A percentile compares a stretch with the other conserved stretches of the same genome.
phyloP scores from a whole-genome alignment of 2,888 invertebrate genomes.

The Metopia argyrocephala region DNA sequence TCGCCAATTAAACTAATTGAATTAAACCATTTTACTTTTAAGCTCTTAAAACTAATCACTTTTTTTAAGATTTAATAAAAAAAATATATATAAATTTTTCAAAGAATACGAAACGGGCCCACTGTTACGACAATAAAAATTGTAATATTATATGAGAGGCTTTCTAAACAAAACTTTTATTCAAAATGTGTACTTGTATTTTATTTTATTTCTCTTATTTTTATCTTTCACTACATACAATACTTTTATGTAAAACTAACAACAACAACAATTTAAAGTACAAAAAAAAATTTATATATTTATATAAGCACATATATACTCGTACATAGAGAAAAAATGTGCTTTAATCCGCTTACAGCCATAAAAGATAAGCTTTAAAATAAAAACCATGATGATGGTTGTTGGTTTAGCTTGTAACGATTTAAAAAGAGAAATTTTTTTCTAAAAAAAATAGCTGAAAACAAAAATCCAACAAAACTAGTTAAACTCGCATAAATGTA shows the following conservation, averaged over 20 bases:
- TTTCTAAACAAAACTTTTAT: conserved; percentile 6
- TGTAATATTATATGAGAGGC: conserved; percentile 18
- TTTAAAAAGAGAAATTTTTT: conserved; percentile 47
- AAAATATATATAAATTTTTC: no score
- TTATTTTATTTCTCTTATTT: background rate
- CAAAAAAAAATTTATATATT: no score
- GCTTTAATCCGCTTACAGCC: conserved; percentile 68
- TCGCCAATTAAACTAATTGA: no score
- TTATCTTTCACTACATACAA: background rate
- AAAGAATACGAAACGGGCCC: background rate
- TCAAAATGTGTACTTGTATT: background rate
- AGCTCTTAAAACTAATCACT: no score
- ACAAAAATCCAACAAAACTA: background rate
- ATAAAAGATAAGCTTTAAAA: conserved; percentile 65
- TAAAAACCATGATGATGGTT: conserved; percentile 39
- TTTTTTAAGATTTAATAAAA: no score
- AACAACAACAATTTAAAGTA: conserved; percentile 39
- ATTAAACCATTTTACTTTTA: no score
- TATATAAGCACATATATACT: background rate
- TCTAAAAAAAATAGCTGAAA: conserved; percentile 26
- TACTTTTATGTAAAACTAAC: conserved; percentile 52
- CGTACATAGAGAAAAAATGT: conserved; percentile 36
- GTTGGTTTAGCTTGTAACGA: conserved; percentile 9
- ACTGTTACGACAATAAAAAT: conserved; percentile 25
- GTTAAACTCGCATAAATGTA: background rate